Evolutionary conservation across 2,888 invertebrate genomes (phyloP), one percentile per base, ranked within the genome.

Genomic region (Leucophenga maculata): DNA sequence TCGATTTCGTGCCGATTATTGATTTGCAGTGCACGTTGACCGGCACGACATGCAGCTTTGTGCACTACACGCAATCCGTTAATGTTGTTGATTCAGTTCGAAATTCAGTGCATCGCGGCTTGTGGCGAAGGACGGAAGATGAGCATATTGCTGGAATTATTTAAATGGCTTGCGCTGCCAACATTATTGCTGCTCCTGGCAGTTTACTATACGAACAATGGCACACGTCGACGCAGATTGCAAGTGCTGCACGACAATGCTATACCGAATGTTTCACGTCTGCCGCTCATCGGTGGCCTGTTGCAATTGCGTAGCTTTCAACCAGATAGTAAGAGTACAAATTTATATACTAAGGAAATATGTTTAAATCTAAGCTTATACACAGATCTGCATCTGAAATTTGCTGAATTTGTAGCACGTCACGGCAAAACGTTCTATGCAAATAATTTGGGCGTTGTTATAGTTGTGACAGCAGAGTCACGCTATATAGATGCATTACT

Each of bases 201-300:
- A 9, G 59, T 69, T 4, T 18, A 6, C 75, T 18, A 46, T 72
- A 9, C 13, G 67, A 22, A 9, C 73, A 59, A 6, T 78, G 55
- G 60, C 68, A 72, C 4, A 16, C 76, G 65, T 65, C 52, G 16
- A 2, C 68, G 31, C 59, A 8, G 66, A 80, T 3, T 39, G 39
- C 39, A 39, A 39, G 39, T 82, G 59, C 67, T 60, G 11, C 44
- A 4, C 62, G 18, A 0, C 71, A 79, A 68, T 1, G 4, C 74
- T 52, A 80, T 86, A 67, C 87, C 87, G 6, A 78, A 80, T 52
- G 82, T 88, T 3, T 82, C 82, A 1, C 68, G 70, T 1, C 13
- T 86, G 20, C 88, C 88, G 1, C 11, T 88, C 2, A 57, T 88
- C 13, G 88, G 88, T 4, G 81, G 79, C 67, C 31, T 78, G 6